These are phyloP conservation scores for Amphilophus citrinellus DNA, from an alignment of 2,113 vertebrate species.

Conservation along the genomic window DNA sequence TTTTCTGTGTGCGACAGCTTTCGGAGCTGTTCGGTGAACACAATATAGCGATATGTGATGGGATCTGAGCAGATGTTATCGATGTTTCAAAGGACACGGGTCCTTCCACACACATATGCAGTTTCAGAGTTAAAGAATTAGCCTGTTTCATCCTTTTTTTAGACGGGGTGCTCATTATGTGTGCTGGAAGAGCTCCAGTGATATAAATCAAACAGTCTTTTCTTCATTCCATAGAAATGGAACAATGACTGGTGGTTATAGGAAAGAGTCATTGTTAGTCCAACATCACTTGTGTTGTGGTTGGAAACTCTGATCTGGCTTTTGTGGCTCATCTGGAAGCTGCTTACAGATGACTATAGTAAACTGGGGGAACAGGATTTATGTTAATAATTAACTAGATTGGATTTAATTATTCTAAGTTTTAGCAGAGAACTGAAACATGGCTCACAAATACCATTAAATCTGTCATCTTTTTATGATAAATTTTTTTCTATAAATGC, in stretches of 20 bases:
- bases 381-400: constrained; percentile 6
- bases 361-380: constrained; percentile 3
- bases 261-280: constrained; percentile 1
- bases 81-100: constrained; percentile 33
- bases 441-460: background rate
- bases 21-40: constrained; percentile 12
- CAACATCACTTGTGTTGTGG: constrained; percentile 16
- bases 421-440: background rate
- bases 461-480: background rate
- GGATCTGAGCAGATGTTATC: constrained; percentile 48
- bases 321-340: constrained; percentile 19
- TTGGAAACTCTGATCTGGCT: constrained; percentile 48
- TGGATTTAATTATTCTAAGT: background rate
- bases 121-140: constrained; percentile 32
- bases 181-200: constrained; percentile 32
- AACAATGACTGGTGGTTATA: constrained; percentile 19
- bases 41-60: constrained; percentile 44
- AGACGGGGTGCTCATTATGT: constrained; percentile 41
- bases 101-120: constrained; percentile 16
- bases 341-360: constrained; percentile 21
- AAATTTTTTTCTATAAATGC: too few species aligned
- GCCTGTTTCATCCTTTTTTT: constrained; percentile 29
- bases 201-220: constrained; percentile 37
- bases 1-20: constrained; percentile 16
- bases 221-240: constrained; percentile 14